phyloP scores from a whole-genome alignment of 1,140 invertebrate species.

The Atta colombica region DNA sequence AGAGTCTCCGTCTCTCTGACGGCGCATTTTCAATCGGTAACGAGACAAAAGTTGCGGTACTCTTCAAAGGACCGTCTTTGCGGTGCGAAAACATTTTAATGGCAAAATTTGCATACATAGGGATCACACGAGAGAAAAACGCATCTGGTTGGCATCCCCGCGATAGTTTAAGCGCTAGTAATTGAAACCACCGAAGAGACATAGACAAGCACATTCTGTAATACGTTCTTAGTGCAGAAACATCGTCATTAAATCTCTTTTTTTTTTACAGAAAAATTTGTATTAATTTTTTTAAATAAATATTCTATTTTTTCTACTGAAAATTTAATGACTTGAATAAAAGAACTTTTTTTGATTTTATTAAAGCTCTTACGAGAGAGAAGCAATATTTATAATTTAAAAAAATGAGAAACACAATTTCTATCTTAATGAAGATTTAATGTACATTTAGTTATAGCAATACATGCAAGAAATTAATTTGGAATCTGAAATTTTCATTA shows the following conservation, averaged over 20 bases:
- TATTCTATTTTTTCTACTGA: not conserved
- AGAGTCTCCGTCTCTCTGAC: not conserved
- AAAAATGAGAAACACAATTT: not conserved
- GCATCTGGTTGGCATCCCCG: not conserved
- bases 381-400: not conserved
- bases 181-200: not conserved
- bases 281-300: not conserved
- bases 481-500: not conserved
- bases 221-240: not conserved
- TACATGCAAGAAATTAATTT: not conserved
- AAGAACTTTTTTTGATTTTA: not conserved
- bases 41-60: slow-evolving; percentile 37
- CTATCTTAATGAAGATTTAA: slow-evolving; percentile 8
- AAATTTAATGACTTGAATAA: not conserved
- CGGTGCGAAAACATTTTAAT: slow-evolving; percentile 47
- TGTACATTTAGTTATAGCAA: not conserved
- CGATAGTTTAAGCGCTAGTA: slow-evolving; percentile 8
- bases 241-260: not conserved
- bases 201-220: not conserved
- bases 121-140: not conserved
- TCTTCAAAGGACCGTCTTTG: slow-evolving; percentile 33
- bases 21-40: slow-evolving; percentile 42
- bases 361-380: not conserved
- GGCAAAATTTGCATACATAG: slow-evolving; percentile 36
- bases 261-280: not conserved